Percentiles rank a stretch among this genome's conserved stretches.
Conservation (phyloP, 2,888 invertebrate species). For the Caradrina kadenii region DNA sequence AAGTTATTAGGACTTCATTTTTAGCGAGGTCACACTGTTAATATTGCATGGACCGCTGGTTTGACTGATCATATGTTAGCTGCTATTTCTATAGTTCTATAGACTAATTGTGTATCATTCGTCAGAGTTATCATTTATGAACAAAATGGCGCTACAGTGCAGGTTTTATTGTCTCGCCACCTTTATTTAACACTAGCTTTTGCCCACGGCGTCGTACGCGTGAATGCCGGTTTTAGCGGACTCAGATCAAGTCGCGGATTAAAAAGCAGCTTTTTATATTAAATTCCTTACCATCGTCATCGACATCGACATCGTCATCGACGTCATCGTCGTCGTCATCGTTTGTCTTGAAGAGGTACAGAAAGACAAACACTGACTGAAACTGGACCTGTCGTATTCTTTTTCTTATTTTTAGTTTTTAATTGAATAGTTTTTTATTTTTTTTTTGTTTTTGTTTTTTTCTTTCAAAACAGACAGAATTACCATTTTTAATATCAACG, state of each 20-base stretch:
- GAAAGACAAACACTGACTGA: too few relatives aligned
- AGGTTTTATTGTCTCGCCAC: conserved; percentile 19
- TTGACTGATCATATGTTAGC: conserved; percentile 17
- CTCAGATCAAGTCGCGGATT: too few relatives aligned
- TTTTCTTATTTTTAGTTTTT: too few relatives aligned
- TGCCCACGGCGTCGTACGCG: neutral
- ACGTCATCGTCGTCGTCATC: too few relatives aligned
- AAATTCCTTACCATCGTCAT: too few relatives aligned
- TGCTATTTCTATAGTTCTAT: neutral
- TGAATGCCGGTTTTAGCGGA: neutral
- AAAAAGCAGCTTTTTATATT: too few relatives aligned
- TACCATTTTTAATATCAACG: neutral
- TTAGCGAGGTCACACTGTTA: conserved; percentile 16
- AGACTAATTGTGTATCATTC: conserved; percentile 17
- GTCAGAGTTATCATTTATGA: conserved; percentile 9
- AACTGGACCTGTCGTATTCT: too few relatives aligned
- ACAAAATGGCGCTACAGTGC: neutral
- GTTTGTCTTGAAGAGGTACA: too few relatives aligned
- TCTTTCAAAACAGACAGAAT: neutral
- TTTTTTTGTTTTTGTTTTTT: too few relatives aligned
- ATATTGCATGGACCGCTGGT: conserved; percentile 1
- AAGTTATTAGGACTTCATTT: conserved; percentile 7
- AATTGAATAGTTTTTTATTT: too few relatives aligned
- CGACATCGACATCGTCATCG: too few relatives aligned
- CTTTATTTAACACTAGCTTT: conserved; percentile 7